Percentiles rank a stretch among this genome's conserved stretches.
These are phyloP conservation scores for Automeris io DNA, from an alignment of 2,888 invertebrate genomes.

Conservation along the genomic window DNA sequence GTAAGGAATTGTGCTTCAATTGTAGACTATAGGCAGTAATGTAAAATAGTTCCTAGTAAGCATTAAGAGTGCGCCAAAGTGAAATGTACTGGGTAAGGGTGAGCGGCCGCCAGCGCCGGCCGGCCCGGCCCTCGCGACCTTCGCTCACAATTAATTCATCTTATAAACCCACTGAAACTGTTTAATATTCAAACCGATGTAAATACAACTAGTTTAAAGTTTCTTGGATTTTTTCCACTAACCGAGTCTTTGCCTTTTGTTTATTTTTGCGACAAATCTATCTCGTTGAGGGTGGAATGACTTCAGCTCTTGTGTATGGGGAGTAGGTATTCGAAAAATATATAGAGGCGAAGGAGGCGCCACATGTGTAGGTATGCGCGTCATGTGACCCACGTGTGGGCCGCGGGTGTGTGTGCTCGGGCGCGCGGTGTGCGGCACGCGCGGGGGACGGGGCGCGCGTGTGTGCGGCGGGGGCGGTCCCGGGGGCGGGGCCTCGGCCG, in stretches of 20 bases:
- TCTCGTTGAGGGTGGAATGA: background rate
- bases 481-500: slow-evolving; percentile 56
- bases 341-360: slow-evolving; percentile 63
- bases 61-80: background rate
- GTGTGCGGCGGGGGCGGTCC: slow-evolving; percentile 51
- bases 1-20: too few species aligned
- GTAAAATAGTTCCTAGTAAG: slow-evolving; percentile 1
- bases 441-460: slow-evolving; percentile 37
- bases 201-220: slow-evolving; percentile 9
- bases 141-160: slow-evolving; percentile 19
- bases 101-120: background rate
- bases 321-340: slow-evolving; percentile 60
- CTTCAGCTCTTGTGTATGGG: slow-evolving; percentile 13
- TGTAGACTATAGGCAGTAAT: too few species aligned
- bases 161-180: slow-evolving; percentile 14
- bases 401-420: slow-evolving; percentile 23
- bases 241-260: background rate
- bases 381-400: slow-evolving; percentile 58
- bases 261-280: background rate
- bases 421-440: slow-evolving; percentile 36
- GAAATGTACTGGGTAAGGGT: background rate
- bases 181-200: slow-evolving; percentile 15
- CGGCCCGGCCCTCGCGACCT: slow-evolving; percentile 26
- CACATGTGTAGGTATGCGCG: slow-evolving; percentile 62
- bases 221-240: slow-evolving; percentile 6